Percentiles rank a stretch among this genome's conserved stretches.
Evolutionary conservation across 2,113 vertebrate genomes (phyloP).

Genomic region (Grus americana): DNA sequence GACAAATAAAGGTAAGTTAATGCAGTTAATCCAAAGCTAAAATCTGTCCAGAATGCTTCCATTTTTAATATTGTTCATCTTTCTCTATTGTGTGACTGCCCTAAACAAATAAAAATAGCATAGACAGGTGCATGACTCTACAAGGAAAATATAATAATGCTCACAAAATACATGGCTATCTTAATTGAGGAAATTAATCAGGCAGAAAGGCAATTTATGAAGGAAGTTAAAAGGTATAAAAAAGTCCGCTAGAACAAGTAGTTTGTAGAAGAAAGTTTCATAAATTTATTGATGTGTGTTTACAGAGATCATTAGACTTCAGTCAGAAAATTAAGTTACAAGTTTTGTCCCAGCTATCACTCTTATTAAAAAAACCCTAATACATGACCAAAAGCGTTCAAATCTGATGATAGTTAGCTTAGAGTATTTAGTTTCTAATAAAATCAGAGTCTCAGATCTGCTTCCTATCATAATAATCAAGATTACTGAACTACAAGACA

Average conservation of each 20-base stretch:
- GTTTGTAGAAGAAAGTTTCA: background rate
- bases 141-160: background rate
- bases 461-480: background rate
- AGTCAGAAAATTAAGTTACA: background rate
- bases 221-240: background rate
- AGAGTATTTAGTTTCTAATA: background rate
- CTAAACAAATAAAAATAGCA: background rate
- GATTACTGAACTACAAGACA: background rate
- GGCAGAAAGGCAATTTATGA: background rate
- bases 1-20: background rate
- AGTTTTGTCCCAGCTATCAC: background rate
- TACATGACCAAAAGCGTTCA: background rate
- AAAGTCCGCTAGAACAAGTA: background rate
- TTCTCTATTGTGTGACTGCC: background rate
- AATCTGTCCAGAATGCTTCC: background rate
- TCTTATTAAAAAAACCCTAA: background rate
- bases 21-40: background rate
- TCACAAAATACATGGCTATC: background rate
- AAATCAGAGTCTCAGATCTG: background rate
- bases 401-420: background rate
- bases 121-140: background rate
- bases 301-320: background rate
- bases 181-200: background rate
- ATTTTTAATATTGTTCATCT: background rate
- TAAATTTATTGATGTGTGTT: background rate